Base-by-base conservation (phyloP, 2,888 invertebrate species). In the Xiphydria camelus region DNA sequence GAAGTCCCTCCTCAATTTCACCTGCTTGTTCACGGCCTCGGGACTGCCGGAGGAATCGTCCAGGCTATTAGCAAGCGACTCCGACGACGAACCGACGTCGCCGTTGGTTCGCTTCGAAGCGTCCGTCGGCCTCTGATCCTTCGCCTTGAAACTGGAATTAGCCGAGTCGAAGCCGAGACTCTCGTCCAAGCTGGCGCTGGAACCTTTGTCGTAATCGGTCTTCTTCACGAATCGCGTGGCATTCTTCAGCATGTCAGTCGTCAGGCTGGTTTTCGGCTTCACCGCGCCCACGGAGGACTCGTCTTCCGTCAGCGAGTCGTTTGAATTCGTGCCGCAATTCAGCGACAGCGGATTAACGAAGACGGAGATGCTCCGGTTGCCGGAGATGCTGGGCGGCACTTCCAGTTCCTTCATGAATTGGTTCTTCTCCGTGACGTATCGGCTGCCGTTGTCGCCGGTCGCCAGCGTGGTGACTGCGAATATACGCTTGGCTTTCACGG, bases 291-390 rank as follows among this genome's bases (percentile, higher is more conserved):
- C 18, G 7, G 54, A 40, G 10, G 60, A 50, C 7, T 75, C 74
- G 19, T 73, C 71, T 18, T 76, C 75, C 2, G 68, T 67, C 14
- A 72, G 45, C 1, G 75, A 76, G 36, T 76, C 76, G 15, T 61
- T 69, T 0, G 72, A 75, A 53, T 68, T 70, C 15, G 72, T 66
- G 33, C 61, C 69, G 20, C 69, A 68, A 29, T 68, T 76, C 9
- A 65, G 51, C 5, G 70, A 75, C 1, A 87, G 76, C 3, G 85
- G 85, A 62, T 88, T 88, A 31, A 88, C 82, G 42, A 86, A 82
- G 26, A 88, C 80, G 4, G 85, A 82, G 14, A 87, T 82, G 45
- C 82, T 81, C 12, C 78, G 54, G 63, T 66, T 80, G 56, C 66
- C 75, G 18, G 79, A 79, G 58, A 78, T 76, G 50, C 76, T 76